These are phyloP conservation scores for Zaprionus gabonicus DNA, from an alignment of 1,140 invertebrate genomes.

Conservation along the genomic window DNA sequence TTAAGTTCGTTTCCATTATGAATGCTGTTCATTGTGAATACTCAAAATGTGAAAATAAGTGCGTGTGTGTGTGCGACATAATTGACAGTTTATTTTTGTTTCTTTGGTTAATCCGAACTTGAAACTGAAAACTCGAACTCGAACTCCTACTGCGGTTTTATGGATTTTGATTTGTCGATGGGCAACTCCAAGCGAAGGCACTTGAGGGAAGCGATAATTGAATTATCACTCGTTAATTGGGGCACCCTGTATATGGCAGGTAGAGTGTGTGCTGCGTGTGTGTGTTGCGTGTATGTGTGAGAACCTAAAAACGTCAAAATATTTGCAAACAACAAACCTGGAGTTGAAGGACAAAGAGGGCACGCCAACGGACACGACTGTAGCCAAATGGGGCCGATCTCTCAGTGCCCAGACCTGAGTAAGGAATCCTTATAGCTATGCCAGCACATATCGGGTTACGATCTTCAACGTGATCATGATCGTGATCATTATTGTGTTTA, in stretches of 20 bases:
- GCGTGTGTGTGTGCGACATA: conserved; percentile 40
- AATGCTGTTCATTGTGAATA: conserved; percentile 30
- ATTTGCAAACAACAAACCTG: conserved; percentile 76
- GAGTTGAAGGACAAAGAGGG: conserved; percentile 63
- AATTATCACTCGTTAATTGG: conserved; percentile 57
- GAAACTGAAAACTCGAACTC: conserved; percentile 24
- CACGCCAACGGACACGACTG: conserved; percentile 14
- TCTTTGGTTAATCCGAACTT: conserved; percentile 40
- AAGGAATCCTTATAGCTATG: conserved; percentile 30
- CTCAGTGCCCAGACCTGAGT: too few species aligned
- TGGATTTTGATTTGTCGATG: conserved; percentile 14
- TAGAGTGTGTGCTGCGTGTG: background rate
- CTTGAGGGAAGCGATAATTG: conserved; percentile 56
- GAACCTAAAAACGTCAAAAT: conserved; percentile 72
- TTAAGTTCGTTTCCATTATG: conserved; percentile 73
- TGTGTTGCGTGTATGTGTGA: conserved; percentile 15
- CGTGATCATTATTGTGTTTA: background rate
- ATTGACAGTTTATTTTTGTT: conserved; percentile 58
- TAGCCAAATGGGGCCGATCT: background rate
- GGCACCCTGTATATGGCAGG: conserved; percentile 30
- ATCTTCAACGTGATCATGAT: background rate
- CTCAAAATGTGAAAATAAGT: too few species aligned
- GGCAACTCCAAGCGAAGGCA: conserved; percentile 51
- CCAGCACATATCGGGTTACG: conserved; percentile 39
- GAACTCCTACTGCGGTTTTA: conserved; percentile 14